These are phyloP conservation scores for Campylomormyrus numenius DNA, from an alignment of 2,113 vertebrate species.

Conservation along the genomic window DNA sequence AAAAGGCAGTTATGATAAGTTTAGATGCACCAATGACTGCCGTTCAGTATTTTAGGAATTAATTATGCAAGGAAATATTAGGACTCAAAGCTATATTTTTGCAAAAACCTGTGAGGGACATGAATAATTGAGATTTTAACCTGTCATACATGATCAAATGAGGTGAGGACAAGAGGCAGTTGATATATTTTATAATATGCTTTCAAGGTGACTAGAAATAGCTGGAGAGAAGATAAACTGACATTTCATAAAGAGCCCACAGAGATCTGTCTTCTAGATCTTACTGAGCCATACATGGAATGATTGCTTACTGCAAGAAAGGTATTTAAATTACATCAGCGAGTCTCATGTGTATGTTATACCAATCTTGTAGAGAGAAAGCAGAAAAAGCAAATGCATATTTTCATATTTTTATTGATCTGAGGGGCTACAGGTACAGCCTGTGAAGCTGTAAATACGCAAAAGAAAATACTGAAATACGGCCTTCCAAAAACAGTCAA, in stretches of 20 bases:
- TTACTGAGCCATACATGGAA: background rate
- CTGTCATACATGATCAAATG: background rate
- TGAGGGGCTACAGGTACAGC: background rate
- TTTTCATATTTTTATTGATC: background rate
- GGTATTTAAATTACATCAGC: background rate
- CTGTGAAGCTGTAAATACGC: background rate
- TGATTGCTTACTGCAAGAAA: background rate
- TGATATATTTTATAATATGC: background rate
- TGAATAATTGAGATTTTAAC: background rate
- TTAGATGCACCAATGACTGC: background rate
- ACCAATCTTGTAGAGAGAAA: background rate
- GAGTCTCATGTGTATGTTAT: background rate
- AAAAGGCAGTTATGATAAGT: background rate
- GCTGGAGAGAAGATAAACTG: background rate
- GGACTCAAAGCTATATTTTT: background rate
- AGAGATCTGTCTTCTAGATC: background rate
- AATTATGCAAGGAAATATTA: background rate
- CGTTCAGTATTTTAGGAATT: background rate
- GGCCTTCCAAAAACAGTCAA: background rate
- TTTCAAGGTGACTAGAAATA: background rate
- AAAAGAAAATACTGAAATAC: background rate
- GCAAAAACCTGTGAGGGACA: background rate
- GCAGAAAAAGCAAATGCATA: background rate
- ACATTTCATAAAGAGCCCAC: background rate
- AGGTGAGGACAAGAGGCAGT: background rate